Conservation (phyloP, 2,113 vertebrate genomes). For the Elanoides forficatus region DNA sequence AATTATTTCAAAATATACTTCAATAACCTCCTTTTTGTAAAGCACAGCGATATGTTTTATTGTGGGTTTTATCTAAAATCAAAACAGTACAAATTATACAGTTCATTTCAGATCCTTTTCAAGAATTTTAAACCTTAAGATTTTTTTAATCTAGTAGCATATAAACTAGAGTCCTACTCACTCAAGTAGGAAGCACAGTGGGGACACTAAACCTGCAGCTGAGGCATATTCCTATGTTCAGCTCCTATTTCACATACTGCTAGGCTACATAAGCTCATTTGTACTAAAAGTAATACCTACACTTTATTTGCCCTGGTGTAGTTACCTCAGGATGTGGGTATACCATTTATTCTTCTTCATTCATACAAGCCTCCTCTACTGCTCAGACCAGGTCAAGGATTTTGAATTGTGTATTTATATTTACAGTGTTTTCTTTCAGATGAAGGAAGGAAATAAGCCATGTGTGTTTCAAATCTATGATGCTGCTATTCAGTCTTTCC, state of each 20-base stretch:
- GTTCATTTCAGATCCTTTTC: not conserved
- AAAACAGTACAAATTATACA: not conserved
- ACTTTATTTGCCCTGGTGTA: not conserved
- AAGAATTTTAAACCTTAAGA: not conserved
- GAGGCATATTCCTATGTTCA: not conserved
- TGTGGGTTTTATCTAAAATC: not conserved
- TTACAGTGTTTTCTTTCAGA: not conserved
- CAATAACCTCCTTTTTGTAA: not conserved
- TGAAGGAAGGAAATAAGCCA: not conserved
- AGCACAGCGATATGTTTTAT: not conserved
- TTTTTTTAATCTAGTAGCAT: not conserved
- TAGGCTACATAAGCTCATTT: not conserved
- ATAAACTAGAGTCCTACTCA: not conserved
- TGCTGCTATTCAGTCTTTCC: not conserved
- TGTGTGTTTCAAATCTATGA: not conserved
- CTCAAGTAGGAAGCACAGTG: not conserved
- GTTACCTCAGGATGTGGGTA: not conserved
- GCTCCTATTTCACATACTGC: not conserved
- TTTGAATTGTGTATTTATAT: not conserved
- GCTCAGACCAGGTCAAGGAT: not conserved
- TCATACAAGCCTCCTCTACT: not conserved
- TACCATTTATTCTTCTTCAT: not conserved
- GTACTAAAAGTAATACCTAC: not conserved
- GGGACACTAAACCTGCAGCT: not conserved
- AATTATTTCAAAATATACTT: not conserved